Conservation (phyloP, 2,797 vertebrate genomes). For the Myotis planiceps region DNA sequence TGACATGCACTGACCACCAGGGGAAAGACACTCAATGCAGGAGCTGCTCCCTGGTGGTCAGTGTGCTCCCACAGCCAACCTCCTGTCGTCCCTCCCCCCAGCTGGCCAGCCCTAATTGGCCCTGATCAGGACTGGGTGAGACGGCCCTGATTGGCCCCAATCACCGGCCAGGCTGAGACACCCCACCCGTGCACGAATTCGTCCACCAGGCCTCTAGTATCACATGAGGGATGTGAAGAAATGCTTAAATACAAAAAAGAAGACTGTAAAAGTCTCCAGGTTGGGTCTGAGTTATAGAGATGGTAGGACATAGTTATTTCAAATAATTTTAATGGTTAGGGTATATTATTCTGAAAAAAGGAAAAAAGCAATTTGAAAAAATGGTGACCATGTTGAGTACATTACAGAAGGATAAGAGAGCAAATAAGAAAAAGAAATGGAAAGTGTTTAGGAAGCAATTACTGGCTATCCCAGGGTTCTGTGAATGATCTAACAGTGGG, state of each 20-base stretch:
- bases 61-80: too few species aligned
- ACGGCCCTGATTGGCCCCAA: too few species aligned
- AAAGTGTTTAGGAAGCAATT: conserved; percentile 85
- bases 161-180: too few species aligned
- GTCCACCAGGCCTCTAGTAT: background rate
- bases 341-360: conserved; percentile 77
- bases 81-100: too few species aligned
- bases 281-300: conserved; percentile 73
- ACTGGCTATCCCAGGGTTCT: conserved; percentile 78
- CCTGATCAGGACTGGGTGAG: too few species aligned
- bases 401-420: conserved; percentile 80
- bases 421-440: conserved; percentile 79
- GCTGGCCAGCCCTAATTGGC: too few species aligned
- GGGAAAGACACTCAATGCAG: too few species aligned
- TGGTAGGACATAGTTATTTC: conserved; percentile 73
- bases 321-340: conserved; percentile 83
- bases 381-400: conserved; percentile 74
- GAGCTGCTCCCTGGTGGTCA: too few species aligned
- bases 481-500: conserved; percentile 72
- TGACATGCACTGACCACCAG: too few species aligned
- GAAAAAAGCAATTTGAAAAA: conserved; percentile 78
- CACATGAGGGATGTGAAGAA: background rate
- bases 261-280: conserved; percentile 58
- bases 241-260: conserved; percentile 73
- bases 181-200: too few species aligned